These are phyloP conservation scores for Channa maculata DNA, from an alignment of 2,113 vertebrate genomes.

Conservation along the genomic window DNA sequence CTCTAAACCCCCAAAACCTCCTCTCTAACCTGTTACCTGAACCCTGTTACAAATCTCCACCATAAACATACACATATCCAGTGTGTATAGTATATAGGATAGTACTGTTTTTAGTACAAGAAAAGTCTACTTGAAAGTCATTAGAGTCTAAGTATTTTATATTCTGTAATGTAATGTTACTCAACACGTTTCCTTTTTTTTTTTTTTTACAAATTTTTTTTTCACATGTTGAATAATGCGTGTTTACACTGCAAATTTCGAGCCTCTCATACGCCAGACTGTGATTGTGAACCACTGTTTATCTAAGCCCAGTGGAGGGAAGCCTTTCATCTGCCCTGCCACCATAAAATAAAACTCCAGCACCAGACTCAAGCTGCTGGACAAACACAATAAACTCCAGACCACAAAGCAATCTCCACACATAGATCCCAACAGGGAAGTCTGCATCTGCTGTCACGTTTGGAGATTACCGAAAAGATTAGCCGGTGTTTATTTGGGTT, in stretches of 20 bases:
- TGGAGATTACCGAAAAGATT: conserved; percentile 57
- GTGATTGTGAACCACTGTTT: conserved; percentile 72
- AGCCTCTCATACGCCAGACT: conserved; percentile 23
- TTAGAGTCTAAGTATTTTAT: conserved; percentile 15
- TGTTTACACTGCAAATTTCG: conserved; percentile 59
- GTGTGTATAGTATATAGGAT: neutral
- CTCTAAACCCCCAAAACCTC: conserved; percentile 12
- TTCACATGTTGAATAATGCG: conserved; percentile 59
- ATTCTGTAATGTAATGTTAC: conserved; percentile 2
- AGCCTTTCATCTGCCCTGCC: conserved; percentile 74
- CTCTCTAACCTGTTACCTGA: conserved; percentile 58
- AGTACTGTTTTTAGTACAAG: too few species aligned
- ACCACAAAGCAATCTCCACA: conserved; percentile 42
- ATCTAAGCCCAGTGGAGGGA: conserved; percentile 70
- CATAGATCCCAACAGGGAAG: conserved; percentile 39
- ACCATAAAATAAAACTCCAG: conserved; percentile 66
- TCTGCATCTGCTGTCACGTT: conserved; percentile 25
- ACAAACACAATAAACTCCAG: conserved; percentile 75
- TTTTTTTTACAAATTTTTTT: conserved; percentile 33
- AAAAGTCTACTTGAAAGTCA: neutral
- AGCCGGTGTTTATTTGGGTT: conserved; percentile 65
- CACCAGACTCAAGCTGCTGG: conserved; percentile 63
- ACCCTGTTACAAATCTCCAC: conserved; percentile 14
- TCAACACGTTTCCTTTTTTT: conserved; percentile 44
- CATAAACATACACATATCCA: conserved; percentile 2